Base-by-base conservation (phyloP, 2,797 vertebrate species). In the Oreonectes daqikongensis region DNA sequence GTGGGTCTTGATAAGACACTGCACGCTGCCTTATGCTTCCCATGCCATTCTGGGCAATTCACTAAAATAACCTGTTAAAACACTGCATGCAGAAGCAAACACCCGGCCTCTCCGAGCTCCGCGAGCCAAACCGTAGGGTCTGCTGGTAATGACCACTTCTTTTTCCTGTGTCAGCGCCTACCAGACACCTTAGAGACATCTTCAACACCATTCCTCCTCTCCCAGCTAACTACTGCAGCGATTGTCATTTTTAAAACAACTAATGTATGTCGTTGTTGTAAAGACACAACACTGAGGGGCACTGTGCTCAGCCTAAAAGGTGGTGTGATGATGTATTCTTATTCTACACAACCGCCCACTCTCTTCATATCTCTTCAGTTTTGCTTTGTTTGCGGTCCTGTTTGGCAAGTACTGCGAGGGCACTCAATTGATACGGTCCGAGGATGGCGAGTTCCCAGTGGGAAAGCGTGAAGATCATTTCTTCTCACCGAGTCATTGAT, bases 161-260 rank as follows among this genome's bases (percentile, higher is more conserved):
- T 69, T 79, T 68, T 42, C 77, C 55, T 42, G 53, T 61, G 57
- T 77, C 72, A 71, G 79, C 55, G 42, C 72, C 72, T 66, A 30
- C 44, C 57, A 72, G 73, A 75, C 72, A 78, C 28, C 68, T 79
- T 42, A 30, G 64, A 74, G 77, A 72, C 9, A 42, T 71, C 77
- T 72, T 74, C 74, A 65, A 72, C 42, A 46, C 70, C 60, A 79
- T 76, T 72, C 79, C 82, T 76, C 78, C 82, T 82, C 64, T 80
- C 52, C 46, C 42, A 68, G 77, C 78, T 77, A 67, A 48, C 71
- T 69, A 72, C 53, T 80, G 76, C 71, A 50, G 69, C 69, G 61
- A 70, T 55, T 44, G 79, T 75, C 75, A 44, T 52, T 77, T 76
- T 77, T 24, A 76, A n/a, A 64, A 68, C 40, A 22, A 57, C 4